Percentiles rank a stretch among this genome's conserved stretches.
These are phyloP conservation scores for Nettapus auritus DNA, from an alignment of 2,113 vertebrate genomes.

Conservation along the genomic window DNA sequence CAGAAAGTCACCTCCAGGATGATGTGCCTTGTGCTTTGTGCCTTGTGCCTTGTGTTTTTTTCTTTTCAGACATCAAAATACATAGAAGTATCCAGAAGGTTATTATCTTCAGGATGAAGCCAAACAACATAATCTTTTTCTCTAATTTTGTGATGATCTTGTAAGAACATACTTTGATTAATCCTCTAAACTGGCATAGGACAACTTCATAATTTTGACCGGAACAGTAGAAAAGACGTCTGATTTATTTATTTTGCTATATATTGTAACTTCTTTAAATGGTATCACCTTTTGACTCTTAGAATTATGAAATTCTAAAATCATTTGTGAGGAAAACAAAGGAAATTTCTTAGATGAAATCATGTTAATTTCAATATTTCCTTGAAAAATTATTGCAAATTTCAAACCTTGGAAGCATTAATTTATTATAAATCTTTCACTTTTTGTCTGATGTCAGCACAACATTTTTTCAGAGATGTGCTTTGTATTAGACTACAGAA, in stretches of 20 bases:
- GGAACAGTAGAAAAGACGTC: not conserved
- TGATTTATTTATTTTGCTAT: not conserved
- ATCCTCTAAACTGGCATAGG: not conserved
- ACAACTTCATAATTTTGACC: fast-evolving
- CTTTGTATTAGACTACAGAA: not conserved
- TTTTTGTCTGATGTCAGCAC: not conserved
- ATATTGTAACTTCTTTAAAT: not conserved
- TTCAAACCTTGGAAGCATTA: not conserved
- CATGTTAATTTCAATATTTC: not conserved
- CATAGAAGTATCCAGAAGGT: not conserved
- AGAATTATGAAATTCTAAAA: not conserved
- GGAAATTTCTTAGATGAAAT: not conserved
- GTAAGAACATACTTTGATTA: not conserved
- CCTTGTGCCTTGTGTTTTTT: not conserved
- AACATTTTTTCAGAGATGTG: not conserved
- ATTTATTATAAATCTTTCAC: not conserved
- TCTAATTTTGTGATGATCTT: not conserved
- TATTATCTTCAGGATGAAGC: not conserved
- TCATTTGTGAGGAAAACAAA: not conserved
- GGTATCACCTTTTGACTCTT: not conserved
- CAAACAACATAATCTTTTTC: not conserved
- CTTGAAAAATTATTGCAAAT: not conserved
- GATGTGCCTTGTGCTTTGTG: not conserved
- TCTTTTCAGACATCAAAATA: not conserved
- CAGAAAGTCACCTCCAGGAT: not conserved